Conservation (phyloP, 2,797 vertebrate genomes). For the Pipistrellus pipistrellus region DNA sequence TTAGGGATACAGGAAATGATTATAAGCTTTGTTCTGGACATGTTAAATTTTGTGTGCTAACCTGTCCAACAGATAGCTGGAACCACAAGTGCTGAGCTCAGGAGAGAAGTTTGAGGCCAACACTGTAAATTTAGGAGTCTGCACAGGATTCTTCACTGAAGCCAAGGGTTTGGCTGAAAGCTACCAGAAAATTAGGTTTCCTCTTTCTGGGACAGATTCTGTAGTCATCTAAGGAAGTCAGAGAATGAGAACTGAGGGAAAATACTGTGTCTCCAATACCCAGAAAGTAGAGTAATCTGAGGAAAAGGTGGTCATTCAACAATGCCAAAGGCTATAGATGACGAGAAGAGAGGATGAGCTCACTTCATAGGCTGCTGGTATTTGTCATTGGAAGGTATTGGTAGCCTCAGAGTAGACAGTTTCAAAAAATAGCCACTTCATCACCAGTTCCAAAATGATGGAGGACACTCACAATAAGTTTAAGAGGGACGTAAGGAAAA, state of each 20-base stretch:
- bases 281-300: background rate
- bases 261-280: background rate
- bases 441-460: slow-evolving; percentile 19
- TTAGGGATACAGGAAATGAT: slow-evolving; percentile 4
- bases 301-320: background rate
- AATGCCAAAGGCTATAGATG: background rate
- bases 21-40: background rate
- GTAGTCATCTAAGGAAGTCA: background rate
- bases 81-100: background rate
- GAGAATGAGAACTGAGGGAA: background rate
- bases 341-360: background rate
- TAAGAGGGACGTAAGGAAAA: slow-evolving; percentile 53
- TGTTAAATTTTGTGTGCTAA: slow-evolving; percentile 12
- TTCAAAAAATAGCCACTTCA: background rate
- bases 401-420: background rate
- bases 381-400: background rate
- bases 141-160: background rate
- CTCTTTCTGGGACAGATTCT: background rate
- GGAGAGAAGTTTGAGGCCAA: background rate
- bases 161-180: background rate
- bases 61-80: slow-evolving; percentile 9
- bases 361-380: background rate
- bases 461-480: background rate
- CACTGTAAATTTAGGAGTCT: background rate
- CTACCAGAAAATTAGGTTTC: background rate